These are phyloP conservation scores for Cantharis lateralis DNA, from an alignment of 2,888 invertebrate species.

Conservation along the genomic window DNA sequence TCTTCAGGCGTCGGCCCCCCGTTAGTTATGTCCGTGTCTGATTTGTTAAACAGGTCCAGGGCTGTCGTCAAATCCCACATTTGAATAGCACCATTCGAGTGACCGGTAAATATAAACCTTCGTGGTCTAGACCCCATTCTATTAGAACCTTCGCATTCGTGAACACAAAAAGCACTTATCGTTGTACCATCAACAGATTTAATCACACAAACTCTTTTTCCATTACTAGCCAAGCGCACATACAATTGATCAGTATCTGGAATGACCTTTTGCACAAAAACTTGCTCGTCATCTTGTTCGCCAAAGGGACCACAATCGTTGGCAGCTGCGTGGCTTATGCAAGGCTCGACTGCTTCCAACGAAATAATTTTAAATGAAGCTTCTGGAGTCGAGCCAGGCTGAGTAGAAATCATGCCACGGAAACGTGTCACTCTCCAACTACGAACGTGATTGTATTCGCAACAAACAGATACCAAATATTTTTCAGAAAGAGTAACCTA, in stretches of 20 bases:
- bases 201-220: slow-evolving; percentile 92
- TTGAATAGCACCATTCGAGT: slow-evolving; percentile 90
- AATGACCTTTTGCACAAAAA: slow-evolving; percentile 97
- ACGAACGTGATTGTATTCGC: slow-evolving; percentile 96
- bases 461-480: slow-evolving; percentile 93
- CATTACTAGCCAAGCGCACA: slow-evolving; percentile 92
- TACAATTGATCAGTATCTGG: slow-evolving; percentile 96
- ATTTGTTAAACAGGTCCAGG: slow-evolving; percentile 72
- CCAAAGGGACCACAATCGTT: slow-evolving; percentile 89
- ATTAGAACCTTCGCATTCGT: slow-evolving; percentile 96
- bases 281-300: slow-evolving; percentile 97
- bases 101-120: slow-evolving; percentile 89
- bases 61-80: slow-evolving; percentile 99
- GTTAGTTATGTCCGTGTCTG: slow-evolving; percentile 59
- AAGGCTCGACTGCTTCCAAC: slow-evolving; percentile 70
- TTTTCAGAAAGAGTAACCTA: slow-evolving; percentile 93
- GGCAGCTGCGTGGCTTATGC: slow-evolving; percentile 66
- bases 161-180: slow-evolving; percentile 94
- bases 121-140: slow-evolving; percentile 88
- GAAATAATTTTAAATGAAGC: slow-evolving; percentile 97
- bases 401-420: slow-evolving; percentile 97
- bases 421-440: slow-evolving; percentile 97
- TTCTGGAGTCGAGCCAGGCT: slow-evolving; percentile 96
- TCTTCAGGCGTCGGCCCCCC: slow-evolving; percentile 95
- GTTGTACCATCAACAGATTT: slow-evolving; percentile 92